Base-by-base conservation (phyloP, 1,140 invertebrate species). In the Lasioglossum baleicum region DNA sequence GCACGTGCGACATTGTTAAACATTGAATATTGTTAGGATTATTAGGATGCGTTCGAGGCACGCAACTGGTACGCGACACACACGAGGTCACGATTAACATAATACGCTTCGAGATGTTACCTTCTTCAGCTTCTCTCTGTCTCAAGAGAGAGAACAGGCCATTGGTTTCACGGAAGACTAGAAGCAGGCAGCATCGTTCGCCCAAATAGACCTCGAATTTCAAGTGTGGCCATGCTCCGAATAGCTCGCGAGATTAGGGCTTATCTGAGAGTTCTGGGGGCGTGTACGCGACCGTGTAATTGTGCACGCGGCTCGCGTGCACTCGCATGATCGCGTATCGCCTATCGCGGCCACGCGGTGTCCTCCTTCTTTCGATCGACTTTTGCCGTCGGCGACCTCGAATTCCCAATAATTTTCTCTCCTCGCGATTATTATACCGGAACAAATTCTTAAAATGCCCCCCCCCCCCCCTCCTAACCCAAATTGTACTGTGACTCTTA, bases 231-330 rank as follows among this genome's bases (percentile, higher is more conserved):
- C 10, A 6, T 31, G 70, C 77, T 68, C 51, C 42, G 60, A 80
- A 80, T 75, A 75, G 74, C 77, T 44, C 31, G 6, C 51, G 31
- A 26, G 77, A 80, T 80, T 44, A 53, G 35, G 20, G 26, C 58
- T 68, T 80, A 80, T 80, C 77, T 51, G 64, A 31, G 71, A 40
- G 60, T 58, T 42, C 60, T 61, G 71, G 76, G 75, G 77, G 77
- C 71, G 77, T 68, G 72, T 17, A 31, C 51, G 53, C 42, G 53
- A 35, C 15, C 77, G 22, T 35, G 64, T 58, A 80, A 80, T 80
- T 80, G 60, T 53, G 71, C 71, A 75, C 42, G 64, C 70, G 53
- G 17, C 42, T 5, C 64, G 15, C 77, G 70, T 79, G 51, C 60
- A 53, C 61, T 48, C 68, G 60, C 71, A 26, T 20, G 71, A 40